phyloP scores from a whole-genome alignment of 2,888 invertebrate genomes.

The Tenthredo livida region DNA sequence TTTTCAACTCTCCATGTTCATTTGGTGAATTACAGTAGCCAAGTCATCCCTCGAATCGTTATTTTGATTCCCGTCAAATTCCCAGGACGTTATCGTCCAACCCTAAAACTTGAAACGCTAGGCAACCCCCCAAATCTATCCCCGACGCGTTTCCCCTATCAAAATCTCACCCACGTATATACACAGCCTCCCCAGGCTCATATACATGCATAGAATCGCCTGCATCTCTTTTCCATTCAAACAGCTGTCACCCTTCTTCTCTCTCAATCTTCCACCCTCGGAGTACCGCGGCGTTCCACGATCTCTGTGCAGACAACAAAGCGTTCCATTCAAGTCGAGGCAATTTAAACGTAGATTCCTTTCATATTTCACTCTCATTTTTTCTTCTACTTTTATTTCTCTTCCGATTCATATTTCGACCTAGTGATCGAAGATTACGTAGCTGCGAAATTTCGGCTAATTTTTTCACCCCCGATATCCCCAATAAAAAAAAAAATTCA shows the following conservation, averaged over 20 bases:
- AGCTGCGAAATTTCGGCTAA: neutral
- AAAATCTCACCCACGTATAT: conserved; percentile 40
- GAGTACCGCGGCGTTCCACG: neutral
- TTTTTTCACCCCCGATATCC: neutral
- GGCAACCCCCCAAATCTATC: conserved; percentile 34
- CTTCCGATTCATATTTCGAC: neutral
- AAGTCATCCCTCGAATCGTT: conserved; percentile 27
- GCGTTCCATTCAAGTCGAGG: conserved; percentile 23
- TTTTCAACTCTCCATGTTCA: neutral
- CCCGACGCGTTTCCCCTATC: conserved; percentile 41
- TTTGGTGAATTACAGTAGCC: neutral
- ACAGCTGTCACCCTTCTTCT: conserved; percentile 42
- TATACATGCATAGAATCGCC: conserved; percentile 37
- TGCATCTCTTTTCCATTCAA: conserved; percentile 32
- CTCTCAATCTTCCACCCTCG: conserved; percentile 35
- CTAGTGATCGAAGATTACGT: neutral
- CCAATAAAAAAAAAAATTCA: neutral
- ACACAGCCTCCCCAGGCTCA: neutral
- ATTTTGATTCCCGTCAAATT: conserved; percentile 19
- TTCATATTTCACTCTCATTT: conserved; percentile 3
- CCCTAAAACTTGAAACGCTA: conserved; percentile 35
- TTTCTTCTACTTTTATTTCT: neutral
- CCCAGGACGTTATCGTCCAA: conserved; percentile 1
- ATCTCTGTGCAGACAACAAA: conserved; percentile 7
- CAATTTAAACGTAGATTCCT: neutral